Percentiles rank a stretch among this genome's conserved stretches.
These are phyloP conservation scores for Fragum fragum DNA, from an alignment of 2,888 invertebrate species.

Conservation along the genomic window DNA sequence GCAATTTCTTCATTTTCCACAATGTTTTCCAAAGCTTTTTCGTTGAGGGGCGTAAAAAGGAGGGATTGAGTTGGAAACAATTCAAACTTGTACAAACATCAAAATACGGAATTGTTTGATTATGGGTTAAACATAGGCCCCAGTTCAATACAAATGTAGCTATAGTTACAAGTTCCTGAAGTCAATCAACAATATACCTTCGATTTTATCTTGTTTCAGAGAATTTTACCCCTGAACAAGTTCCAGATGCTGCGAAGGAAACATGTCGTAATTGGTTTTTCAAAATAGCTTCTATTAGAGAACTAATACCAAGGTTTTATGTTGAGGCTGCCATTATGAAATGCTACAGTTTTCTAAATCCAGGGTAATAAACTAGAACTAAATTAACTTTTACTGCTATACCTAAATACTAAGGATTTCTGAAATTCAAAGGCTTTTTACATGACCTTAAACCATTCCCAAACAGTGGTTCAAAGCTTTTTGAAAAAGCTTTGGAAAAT, in stretches of 20 bases:
- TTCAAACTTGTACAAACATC: no score
- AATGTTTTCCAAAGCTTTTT: no score
- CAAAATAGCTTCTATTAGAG: constrained; percentile 98
- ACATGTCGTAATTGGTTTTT: constrained; percentile 99
- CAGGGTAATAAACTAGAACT: constrained; percentile 89
- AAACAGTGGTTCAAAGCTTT: neutral
- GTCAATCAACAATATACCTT: no score
- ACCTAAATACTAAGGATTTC: neutral
- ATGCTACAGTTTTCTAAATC: constrained; percentile 94
- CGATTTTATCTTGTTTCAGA: constrained; percentile 88
- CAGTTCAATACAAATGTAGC: no score
- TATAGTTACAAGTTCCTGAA: no score
- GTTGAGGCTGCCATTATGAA: constrained; percentile 97
- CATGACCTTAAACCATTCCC: neutral
- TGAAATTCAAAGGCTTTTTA: neutral
- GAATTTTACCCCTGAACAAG: constrained; percentile 92
- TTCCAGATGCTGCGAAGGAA: constrained; percentile 93
- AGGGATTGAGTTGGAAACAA: no score
- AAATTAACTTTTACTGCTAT: no score
- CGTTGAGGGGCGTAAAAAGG: no score
- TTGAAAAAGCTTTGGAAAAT: neutral
- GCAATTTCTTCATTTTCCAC: no score
- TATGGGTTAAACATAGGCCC: no score
- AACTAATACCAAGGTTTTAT: constrained; percentile 95
- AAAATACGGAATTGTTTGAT: no score